Evolutionary conservation across 2,888 invertebrate species (phyloP), one percentile per base, ranked within the genome.

Genomic region (Thereva unica): DNA sequence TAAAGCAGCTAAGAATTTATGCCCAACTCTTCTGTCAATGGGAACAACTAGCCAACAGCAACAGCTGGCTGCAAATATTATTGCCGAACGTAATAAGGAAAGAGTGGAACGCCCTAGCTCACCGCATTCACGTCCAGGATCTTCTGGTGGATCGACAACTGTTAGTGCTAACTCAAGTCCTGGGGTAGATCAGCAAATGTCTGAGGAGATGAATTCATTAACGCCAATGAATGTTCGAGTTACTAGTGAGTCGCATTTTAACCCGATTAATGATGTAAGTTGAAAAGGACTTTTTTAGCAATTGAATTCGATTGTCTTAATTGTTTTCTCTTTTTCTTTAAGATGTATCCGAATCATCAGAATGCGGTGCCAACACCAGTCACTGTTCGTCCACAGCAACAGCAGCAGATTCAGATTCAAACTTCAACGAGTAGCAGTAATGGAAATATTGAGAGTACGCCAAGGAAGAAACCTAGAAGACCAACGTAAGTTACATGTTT

Each of bases 391-490:
- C 7, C 40, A 4, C 57, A 64, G 41, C 52, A 45, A 23, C 63
- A 61, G 12, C 67, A 63, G 8, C 47, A 38, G 38, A 40, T 41
- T 9, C 64, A 50, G 64, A 71, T 40, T 7, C 40, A 12, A 44
- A 76, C 66, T 73, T 70, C 64, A 76, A 79, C 69, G 77, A 78
- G 61, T 75, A 74, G 64, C 23, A 72, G 45, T 67, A 80, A 82
- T 71, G 78, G 83, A 42, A 81, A 76, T 47, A 81, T 82, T 64
- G 84, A 84, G 70, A 80, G 82, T 55, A 85, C 88, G 5, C 93
- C 95, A 0, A 84, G 96, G 67, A 97, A 97, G 80, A 95, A 96
- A 76, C 93, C 96, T 0, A 84, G 96, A 68, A 95, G 97, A 77
- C 96, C 88, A 90, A 81, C 84, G 93, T 93, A 82, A 85, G 89